Base-by-base conservation (phyloP, 2,888 invertebrate genomes). In the Epinotia ramella region DNA sequence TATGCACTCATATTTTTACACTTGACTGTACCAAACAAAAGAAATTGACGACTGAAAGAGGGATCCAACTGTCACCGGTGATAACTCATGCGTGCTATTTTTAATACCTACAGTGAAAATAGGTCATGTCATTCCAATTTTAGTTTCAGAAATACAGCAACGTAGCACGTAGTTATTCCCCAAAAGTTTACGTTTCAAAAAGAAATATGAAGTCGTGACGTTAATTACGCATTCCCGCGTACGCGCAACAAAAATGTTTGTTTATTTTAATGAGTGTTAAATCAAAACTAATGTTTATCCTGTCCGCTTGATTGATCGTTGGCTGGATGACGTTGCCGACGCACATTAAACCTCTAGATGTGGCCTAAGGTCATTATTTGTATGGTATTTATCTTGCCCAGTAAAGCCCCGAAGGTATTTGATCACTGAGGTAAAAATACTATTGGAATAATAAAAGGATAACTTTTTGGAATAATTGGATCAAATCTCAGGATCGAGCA, bases 261-360 rank as follows among this genome's bases (percentile, higher is more conserved):
- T 90, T 89, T 89, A 83, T 87, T 88, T 85, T 88, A 89, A 90
- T 89, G 88, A 88, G 85, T 86, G 87, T 85, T 86, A 88, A 88
- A 90, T 90, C 87, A 87, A 86, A 89, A 88, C 88, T 87, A 86
- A 89, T 89, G 89, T 87, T 89, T 89, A 89, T 87, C 85, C 86
- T 85, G 88, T 88, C 89, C 77, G 73, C 77, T 83, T 91, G 91
- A 91, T 91, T 89, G 89, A 90, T 91, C 84, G 89, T 86, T 84
- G 81, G 80, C 83, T 79, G 80, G 81, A 82, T 81, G 86, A 84
- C 85, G 84, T 83, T 78, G 71, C 77, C 80, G 74, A 78, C 79
- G 80, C 64, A 28, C 57, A 66, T 68, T 73, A 70, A 73, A 69
- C 64, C 67, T 71, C 82, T 83, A 82, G 78, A 81, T 78, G 78